Evolutionary conservation across 2,888 invertebrate genomes (phyloP), one percentile per base, ranked within the genome.

Genomic region (Habrosyne pyritoides): DNA sequence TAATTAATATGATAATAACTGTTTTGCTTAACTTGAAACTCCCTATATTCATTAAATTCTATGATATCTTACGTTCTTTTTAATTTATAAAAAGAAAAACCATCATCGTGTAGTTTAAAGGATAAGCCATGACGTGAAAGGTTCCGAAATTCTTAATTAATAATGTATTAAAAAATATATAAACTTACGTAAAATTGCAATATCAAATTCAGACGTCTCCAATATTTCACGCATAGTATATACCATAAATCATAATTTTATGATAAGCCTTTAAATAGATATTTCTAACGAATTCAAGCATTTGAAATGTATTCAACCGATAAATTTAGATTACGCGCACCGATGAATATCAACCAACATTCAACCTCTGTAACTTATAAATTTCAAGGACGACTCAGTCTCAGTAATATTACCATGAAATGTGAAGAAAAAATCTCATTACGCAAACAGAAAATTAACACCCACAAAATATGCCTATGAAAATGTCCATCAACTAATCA

Each of bases 401-500:
- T 42, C 2, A 18, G 8, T n/a, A 18, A 8, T 18, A 42, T 18
- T 42, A 42, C 7, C 42, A 42, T 42, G 2, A 36, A 36, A 36
- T 14, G 14, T 18, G 42, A 8, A 10, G 10, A 14, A 12, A 33
- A 10, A 36, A 36, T n/a, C 36, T 42, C 36, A 42, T 42, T 42
- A 42, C 42, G n/a, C 8, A 42, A 42, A 42, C 18, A 42, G 42
- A 14, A 69, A 71, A 72, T 71, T 69, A 68, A 67, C 54, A 57
- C 59, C 64, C 54, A 52, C 61, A 67, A 69, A 59, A 56, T 54
- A 58, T 67, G 67, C 68, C 67, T 66, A 58, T 62, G 67, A 68
- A 69, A 66, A 64, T 57, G 71, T 66, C 70, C 64, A 71, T 73
- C 75, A 74, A 79, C 71, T 79, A 76, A 81, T 80, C 74, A 80